Evolutionary conservation across 2,797 vertebrate species (phyloP), one percentile per base, ranked within the genome.

Genomic region (Tokudaia tokunoshimensis): DNA sequence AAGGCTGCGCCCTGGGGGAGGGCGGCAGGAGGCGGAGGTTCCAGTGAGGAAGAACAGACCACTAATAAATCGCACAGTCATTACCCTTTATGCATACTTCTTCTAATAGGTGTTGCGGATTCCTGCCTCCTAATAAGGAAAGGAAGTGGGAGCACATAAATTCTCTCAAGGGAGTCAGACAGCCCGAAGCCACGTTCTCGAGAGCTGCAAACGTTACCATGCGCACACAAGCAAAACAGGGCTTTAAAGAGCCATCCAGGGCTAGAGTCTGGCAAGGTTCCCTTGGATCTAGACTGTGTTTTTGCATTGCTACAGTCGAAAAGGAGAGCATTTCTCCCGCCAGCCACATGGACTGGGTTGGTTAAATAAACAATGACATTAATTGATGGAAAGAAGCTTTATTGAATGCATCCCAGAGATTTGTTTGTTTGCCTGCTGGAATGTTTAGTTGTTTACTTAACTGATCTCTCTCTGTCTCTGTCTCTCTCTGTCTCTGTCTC

Each of bases 121-220:
- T 98, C 98, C 98, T 98, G 98, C 97, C 98, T 99, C 98, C 98
- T 98, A 98, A 99, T 99, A 98, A 99, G 98, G 98, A 99, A 98
- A 99, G 98, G 98, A 99, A 99, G 98, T 98, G 98, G 98, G 98
- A 98, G 98, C 98, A 98, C 98, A 99, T 99, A 99, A 98, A 99
- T 99, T 98, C 98, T 98, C 98, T 98, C 98, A 96, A 98, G 98
- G 98, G 98, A 99, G 98, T 98, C 98, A 98, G 97, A 98, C 97
- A 98, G 98, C 98, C 98, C 41, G 96, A 98, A 99, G 98, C 98
- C 98, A 98, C 8, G 0, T 98, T 98, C 90, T 98, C 91, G 50
- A 98, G 98, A 99, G 98, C 98, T 98, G 98, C 98, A 97, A 96
- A 98, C 55, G 98, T 99, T 99, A 97, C 98, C 98, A 98, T 98